Evolutionary conservation across 1,140 invertebrate species (phyloP).

Genomic region (Periplaneta americana): DNA sequence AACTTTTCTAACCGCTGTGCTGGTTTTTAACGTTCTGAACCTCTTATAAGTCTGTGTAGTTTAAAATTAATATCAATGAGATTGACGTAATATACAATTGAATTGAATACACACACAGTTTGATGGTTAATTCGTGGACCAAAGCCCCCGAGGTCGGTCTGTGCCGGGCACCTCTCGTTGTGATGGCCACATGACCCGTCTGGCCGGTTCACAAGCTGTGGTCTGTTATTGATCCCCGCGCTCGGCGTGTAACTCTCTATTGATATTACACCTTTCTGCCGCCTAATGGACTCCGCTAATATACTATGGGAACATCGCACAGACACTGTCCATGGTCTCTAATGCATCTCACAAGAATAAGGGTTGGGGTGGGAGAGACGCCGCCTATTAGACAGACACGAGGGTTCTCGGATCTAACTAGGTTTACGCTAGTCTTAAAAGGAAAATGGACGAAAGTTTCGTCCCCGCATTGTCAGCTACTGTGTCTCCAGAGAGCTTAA

Average conservation of each 20-base stretch:
- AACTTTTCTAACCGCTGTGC: too few relatives aligned
- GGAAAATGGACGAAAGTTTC: background rate
- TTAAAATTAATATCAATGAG: too few relatives aligned
- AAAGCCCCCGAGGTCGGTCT: too few relatives aligned
- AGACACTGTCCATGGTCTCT: background rate
- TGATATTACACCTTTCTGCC: background rate
- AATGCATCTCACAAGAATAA: background rate
- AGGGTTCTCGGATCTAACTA: background rate
- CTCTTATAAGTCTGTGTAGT: too few relatives aligned
- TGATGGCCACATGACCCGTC: background rate
- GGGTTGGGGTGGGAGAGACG: background rate
- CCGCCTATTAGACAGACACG: background rate
- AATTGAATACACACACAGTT: too few relatives aligned
- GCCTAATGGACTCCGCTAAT: background rate
- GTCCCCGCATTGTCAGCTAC: background rate
- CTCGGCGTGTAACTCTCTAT: background rate
- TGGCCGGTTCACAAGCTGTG: background rate
- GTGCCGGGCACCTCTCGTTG: background rate
- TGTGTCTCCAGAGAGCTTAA: background rate
- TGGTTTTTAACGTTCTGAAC: too few relatives aligned
- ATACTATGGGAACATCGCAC: background rate
- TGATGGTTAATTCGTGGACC: too few relatives aligned
- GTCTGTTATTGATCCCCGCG: background rate
- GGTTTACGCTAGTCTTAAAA: background rate
- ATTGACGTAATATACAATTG: too few relatives aligned